Evolutionary conservation across 2,113 vertebrate genomes (phyloP).

Genomic region (Todiramphus saurophagus): DNA sequence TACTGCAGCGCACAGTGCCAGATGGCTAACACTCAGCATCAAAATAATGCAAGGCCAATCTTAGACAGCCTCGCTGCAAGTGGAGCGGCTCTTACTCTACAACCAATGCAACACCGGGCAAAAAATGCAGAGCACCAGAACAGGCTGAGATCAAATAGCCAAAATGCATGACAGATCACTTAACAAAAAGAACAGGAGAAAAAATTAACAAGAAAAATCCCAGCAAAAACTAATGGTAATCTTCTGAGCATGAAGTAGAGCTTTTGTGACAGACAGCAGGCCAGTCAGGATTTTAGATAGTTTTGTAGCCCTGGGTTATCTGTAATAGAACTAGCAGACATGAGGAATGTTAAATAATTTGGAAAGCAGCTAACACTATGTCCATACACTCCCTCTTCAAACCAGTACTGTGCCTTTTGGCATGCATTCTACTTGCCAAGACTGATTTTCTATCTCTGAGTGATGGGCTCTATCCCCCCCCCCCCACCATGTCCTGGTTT

Average conservation of each 20-base stretch:
- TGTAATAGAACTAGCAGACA: background rate
- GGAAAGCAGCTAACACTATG: background rate
- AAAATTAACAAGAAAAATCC: background rate
- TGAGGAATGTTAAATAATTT: background rate
- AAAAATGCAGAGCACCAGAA: background rate
- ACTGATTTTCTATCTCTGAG: background rate
- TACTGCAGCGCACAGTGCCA: conserved; percentile 46
- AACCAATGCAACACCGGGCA: background rate
- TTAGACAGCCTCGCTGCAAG: conserved; percentile 10
- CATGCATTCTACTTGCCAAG: background rate
- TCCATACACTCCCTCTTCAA: background rate
- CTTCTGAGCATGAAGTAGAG: background rate
- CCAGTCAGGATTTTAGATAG: background rate
- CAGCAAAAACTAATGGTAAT: background rate
- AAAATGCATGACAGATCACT: background rate
- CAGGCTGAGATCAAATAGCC: background rate
- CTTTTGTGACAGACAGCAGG: background rate
- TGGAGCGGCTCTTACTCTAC: background rate
- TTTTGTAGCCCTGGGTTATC: background rate
- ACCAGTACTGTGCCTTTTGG: background rate
- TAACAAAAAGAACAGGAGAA: background rate
- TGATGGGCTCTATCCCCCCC: background rate
- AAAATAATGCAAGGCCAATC: conserved; percentile 59
- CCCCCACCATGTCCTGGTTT: background rate
- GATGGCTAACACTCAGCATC: conserved; percentile 58